Evolutionary conservation across 2,113 vertebrate genomes (phyloP).

Genomic region (Edolisoma coerulescens): DNA sequence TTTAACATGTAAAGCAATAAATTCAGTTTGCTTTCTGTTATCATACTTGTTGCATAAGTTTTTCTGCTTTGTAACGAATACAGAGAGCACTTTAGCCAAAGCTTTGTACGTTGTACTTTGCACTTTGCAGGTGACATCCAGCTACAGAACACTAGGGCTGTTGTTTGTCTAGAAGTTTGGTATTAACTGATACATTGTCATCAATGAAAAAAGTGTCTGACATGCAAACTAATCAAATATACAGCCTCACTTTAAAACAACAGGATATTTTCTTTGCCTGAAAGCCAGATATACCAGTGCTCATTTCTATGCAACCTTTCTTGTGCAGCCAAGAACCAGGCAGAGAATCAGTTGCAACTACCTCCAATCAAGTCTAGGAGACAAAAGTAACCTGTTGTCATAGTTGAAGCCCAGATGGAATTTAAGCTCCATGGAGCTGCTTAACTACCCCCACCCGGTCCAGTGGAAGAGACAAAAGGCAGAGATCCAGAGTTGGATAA

Average conservation of each 20-base stretch:
- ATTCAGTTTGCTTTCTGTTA: background rate
- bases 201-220: conserved; percentile 1
- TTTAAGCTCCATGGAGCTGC: accelerated
- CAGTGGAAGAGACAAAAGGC: background rate
- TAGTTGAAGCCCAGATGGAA: background rate
- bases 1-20: background rate
- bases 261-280: background rate
- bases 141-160: background rate
- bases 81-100: background rate
- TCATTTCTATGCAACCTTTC: background rate
- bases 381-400: background rate
- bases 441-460: background rate
- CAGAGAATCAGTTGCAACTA: background rate
- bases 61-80: background rate
- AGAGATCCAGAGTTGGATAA: background rate
- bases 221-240: background rate
- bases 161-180: background rate
- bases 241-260: background rate
- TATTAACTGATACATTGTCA: conserved; percentile 9
- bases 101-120: background rate
- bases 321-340: accelerated
- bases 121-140: background rate
- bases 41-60: background rate
- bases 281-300: background rate
- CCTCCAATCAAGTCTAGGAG: background rate